These are phyloP conservation scores for Melitaea cinxia DNA, from an alignment of 1,140 invertebrate genomes.

Conservation along the genomic window DNA sequence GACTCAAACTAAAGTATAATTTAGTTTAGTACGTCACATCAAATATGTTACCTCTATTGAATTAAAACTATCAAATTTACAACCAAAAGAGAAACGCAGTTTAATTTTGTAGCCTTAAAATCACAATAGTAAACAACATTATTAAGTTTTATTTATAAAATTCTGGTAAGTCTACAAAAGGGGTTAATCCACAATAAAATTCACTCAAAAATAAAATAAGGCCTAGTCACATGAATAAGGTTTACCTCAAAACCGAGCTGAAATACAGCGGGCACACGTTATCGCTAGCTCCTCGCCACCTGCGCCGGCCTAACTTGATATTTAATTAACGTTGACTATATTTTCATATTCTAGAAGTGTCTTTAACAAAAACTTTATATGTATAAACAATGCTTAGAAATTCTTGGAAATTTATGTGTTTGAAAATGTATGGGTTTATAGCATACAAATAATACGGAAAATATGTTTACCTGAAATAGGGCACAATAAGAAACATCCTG, in stretches of 20 bases:
- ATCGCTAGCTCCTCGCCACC: conserved; percentile 55
- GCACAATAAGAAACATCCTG: no score
- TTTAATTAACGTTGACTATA: conserved; percentile 56
- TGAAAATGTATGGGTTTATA: no score
- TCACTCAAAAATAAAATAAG: conserved; percentile 39
- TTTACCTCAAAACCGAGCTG: conserved; percentile 59
- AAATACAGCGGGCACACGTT: conserved; percentile 56
- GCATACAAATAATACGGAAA: no score
- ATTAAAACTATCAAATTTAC: not conserved
- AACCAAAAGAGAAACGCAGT: not conserved
- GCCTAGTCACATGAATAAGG: conserved; percentile 59
- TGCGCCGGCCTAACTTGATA: conserved; percentile 54
- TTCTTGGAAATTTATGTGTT: no score
- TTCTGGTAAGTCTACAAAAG: conserved; percentile 3
- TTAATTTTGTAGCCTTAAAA: conserved; percentile 13
- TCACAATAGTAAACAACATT: not conserved
- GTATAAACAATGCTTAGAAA: not conserved
- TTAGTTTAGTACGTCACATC: no score
- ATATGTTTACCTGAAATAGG: no score
- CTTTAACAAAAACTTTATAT: conserved; percentile 1
- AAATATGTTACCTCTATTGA: no score
- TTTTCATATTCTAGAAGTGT: conserved; percentile 41
- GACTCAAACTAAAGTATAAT: no score
- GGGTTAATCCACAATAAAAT: conserved; percentile 44
- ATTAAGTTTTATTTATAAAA: conserved; percentile 12